A percentile compares a stretch with the other conserved stretches of the same genome.
These are phyloP conservation scores for Alexandromys fortis DNA, from an alignment of 2,113 vertebrate species.

Conservation along the genomic window DNA sequence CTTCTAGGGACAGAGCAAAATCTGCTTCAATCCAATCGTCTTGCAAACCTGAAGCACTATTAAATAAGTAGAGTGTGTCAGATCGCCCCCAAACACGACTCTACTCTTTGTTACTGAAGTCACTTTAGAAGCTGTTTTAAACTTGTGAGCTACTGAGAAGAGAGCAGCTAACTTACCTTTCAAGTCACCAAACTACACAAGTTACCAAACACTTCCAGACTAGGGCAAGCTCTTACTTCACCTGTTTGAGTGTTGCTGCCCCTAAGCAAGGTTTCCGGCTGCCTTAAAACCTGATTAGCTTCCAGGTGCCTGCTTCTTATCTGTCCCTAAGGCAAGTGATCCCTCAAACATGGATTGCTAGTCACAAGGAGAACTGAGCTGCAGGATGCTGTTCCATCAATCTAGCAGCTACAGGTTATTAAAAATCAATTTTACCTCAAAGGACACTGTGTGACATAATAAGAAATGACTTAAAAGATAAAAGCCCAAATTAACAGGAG, in stretches of 20 bases:
- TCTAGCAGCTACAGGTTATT: conserved; percentile 12
- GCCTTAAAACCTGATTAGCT: conserved; percentile 59
- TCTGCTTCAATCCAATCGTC: not conserved
- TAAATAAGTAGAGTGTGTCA: conserved; percentile 25
- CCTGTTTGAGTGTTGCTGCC: conserved; percentile 13
- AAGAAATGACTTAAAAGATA: conserved; percentile 37
- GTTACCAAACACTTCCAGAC: not conserved
- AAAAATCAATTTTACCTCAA: conserved; percentile 33
- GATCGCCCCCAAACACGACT: conserved; percentile 17
- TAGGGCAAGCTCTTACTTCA: conserved; percentile 5
- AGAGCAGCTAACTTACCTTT: conserved; percentile 45
- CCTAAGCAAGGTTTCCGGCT: conserved; percentile 30
- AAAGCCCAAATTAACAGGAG: conserved; percentile 12
- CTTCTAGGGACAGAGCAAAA: conserved; percentile 1
- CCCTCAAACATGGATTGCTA: conserved; percentile 48
- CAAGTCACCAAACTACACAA: conserved; percentile 23
- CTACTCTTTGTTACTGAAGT: conserved; percentile 26
- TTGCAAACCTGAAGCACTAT: not conserved
- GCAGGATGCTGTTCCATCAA: not conserved
- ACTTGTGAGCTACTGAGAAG: conserved; percentile 42
- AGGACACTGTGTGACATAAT: not conserved
- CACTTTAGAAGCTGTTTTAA: not conserved
- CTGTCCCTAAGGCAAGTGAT: conserved; percentile 32
- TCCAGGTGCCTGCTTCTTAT: conserved; percentile 16
- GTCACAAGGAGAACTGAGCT: conserved; percentile 16